Conservation (phyloP, 2,797 vertebrate genomes). For the Falco concolor region DNA sequence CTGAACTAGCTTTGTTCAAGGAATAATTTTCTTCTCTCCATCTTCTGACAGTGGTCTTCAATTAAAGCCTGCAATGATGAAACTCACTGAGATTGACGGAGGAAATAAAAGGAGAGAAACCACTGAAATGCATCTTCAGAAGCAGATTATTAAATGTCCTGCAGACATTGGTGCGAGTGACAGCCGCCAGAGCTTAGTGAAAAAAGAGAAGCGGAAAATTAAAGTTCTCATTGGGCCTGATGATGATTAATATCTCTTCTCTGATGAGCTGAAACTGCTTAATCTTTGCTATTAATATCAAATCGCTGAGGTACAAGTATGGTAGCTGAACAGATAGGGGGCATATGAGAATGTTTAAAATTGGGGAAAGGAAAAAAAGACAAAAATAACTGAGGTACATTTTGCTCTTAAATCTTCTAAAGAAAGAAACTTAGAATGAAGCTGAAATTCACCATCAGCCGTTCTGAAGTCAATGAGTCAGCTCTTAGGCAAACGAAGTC, state of each 20-base stretch:
- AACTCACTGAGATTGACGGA: not conserved
- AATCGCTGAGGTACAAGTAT: conserved; percentile 40
- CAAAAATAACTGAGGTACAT: not conserved
- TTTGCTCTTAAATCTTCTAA: not conserved
- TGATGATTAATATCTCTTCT: conserved; percentile 71
- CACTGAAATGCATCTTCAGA: conserved; percentile 17
- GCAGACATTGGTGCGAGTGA: not conserved
- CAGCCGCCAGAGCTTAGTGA: not conserved
- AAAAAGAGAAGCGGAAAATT: conserved; percentile 49
- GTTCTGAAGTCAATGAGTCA: not conserved
- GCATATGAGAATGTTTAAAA: not conserved
- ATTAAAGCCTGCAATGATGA: conserved; percentile 11
- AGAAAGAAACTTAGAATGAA: not conserved
- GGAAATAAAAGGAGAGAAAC: conserved; percentile 28
- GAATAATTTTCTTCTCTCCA: not conserved
- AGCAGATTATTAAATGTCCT: conserved; percentile 34
- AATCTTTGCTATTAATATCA: conserved; percentile 64
- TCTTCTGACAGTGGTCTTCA: conserved; percentile 49
- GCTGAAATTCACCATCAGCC: not conserved
- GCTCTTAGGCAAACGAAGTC: not conserved
- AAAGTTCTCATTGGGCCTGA: conserved; percentile 66
- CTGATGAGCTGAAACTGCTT: conserved; percentile 57
- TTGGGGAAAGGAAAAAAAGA: not conserved
- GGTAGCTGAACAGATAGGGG: not conserved
- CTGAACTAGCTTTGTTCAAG: not conserved